These are phyloP conservation scores for Macquaria ambigua DNA, from an alignment of 2,113 vertebrate genomes.

Conservation along the genomic window DNA sequence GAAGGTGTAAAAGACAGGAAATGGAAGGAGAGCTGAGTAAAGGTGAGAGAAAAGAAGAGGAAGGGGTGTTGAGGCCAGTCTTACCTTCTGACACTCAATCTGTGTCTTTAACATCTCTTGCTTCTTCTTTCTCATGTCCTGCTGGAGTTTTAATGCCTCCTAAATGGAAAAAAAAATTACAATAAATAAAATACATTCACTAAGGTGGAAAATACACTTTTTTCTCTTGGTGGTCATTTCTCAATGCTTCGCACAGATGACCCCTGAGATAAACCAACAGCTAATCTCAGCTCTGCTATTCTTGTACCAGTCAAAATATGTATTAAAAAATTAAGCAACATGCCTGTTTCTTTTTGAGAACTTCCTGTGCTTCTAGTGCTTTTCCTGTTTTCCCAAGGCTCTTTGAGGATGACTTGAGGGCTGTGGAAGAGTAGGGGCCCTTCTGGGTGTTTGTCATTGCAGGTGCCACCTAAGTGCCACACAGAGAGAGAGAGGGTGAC, in stretches of 20 bases:
- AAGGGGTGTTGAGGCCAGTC: background rate
- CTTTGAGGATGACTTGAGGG: slow-evolving; percentile 88
- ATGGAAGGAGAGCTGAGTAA: background rate
- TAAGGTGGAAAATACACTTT: background rate
- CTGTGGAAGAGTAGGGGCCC: slow-evolving; percentile 86
- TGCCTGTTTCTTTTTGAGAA: slow-evolving; percentile 96
- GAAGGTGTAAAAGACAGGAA: background rate
- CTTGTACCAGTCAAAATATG: slow-evolving; percentile 7
- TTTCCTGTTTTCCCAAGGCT: slow-evolving; percentile 87
- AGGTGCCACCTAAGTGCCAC: slow-evolving; percentile 50
- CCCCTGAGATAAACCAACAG: slow-evolving; percentile 20
- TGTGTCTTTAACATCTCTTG: slow-evolving; percentile 97
- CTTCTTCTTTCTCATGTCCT: slow-evolving; percentile 98
- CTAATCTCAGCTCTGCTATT: slow-evolving; percentile 10
- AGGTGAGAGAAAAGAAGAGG: background rate
- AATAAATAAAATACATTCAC: slow-evolving; percentile 8
- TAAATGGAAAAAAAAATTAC: slow-evolving; percentile 63
- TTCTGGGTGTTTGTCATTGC: slow-evolving; percentile 83
- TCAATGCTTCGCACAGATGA: background rate
- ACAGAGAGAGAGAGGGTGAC: background rate
- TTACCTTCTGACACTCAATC: slow-evolving; percentile 98
- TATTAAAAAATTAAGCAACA: slow-evolving; percentile 32
- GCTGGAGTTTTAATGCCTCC: slow-evolving; percentile 96
- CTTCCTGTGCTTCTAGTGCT: slow-evolving; percentile 92
- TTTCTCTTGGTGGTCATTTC: background rate